Base-by-base conservation (phyloP, 2,888 invertebrate genomes). In the Arctia plantaginis region DNA sequence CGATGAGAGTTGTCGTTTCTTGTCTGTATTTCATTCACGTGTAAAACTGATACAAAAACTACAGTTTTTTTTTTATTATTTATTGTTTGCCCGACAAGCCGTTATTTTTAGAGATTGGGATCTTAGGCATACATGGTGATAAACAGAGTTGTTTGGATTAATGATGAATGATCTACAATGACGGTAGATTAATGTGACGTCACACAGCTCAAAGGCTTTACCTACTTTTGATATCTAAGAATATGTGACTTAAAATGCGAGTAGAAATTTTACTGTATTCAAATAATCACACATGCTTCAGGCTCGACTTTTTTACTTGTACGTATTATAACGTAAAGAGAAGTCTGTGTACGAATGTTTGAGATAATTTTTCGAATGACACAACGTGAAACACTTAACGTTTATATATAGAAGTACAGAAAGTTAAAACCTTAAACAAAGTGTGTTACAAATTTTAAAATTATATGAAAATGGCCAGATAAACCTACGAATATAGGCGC, bases 91-190 rank as follows among this genome's bases (percentile, higher is more conserved):
- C 74, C 69, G 69, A 62, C 18, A 23, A 33, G 33, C 47, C 64
- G 73, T 76, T 76, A 74, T 77, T 81, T n/a, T n/a, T 74, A 67
- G 73, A 69, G 69, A 77, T 74, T 70, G 74, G 44, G 72, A 65
- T 78, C 35, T 77, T 69, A 64, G 69, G 75, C 59, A 72, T 77
- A 81, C 75, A 77, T 55, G 27, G 69, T 70, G 74, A 85, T 84
- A 87, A 84, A 79, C 80, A 67, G 79, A 85, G 82, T 86, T 93
- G 91, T 91, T 92, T 92, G 91, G 89, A 90, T 92, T 90, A 91
- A 88, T 90, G 91, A 91, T 89, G 88, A 91, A 92, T 90, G 88
- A 89, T 87, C 85, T 85, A 87, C 80, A 82, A 82, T 82, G 88
- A 87, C 79, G 82, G 87, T 74, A 88, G 90, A 91, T 91, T 92